A percentile compares a stretch with the other conserved stretches of the same genome.
Evolutionary conservation across 1,140 invertebrate genomes (phyloP).

Genomic region (Dendroctonus ponderosae): DNA sequence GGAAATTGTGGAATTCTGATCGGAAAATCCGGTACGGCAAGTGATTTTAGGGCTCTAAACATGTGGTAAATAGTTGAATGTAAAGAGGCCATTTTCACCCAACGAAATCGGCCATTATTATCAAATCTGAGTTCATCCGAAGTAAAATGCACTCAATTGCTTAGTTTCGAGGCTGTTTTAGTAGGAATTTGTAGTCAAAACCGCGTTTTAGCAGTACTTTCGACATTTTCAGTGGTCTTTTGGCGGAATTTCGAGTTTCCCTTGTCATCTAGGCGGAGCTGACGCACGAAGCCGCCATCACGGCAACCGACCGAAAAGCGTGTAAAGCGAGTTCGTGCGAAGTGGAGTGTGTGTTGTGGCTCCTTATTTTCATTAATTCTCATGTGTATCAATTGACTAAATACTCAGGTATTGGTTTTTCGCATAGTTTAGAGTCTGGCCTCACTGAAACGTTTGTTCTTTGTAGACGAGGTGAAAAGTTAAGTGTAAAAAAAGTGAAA

Average conservation of each 20-base stretch:
- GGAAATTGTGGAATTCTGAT: constrained; percentile 9
- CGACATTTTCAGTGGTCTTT: constrained; percentile 12
- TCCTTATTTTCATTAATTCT: constrained; percentile 50
- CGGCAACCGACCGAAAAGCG: constrained; percentile 48
- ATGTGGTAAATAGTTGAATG: not conserved
- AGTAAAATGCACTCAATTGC: not conserved
- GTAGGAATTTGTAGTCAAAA: constrained; percentile 23
- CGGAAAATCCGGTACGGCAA: constrained; percentile 22
- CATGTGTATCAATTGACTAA: constrained; percentile 47
- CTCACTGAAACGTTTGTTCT: constrained; percentile 30
- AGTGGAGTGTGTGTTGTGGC: constrained; percentile 51
- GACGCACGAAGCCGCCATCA: constrained; percentile 47
- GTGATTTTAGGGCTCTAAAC: constrained; percentile 15
- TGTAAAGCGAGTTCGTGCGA: constrained; percentile 49
- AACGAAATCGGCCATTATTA: constrained; percentile 18
- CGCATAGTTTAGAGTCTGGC: constrained; percentile 29
- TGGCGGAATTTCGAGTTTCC: not conserved
- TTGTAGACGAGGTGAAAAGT: constrained; percentile 23
- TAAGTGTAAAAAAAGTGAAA: constrained; percentile 33
- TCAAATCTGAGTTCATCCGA: constrained; percentile 13
- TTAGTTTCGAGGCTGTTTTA: constrained; percentile 1
- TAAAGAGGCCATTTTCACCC: constrained; percentile 28
- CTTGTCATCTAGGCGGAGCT: constrained; percentile 13
- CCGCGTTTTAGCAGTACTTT: constrained; percentile 35
- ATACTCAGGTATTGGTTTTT: constrained; percentile 48